Conservation (phyloP, 2,113 vertebrate species). For the Gavialis gangeticus region DNA sequence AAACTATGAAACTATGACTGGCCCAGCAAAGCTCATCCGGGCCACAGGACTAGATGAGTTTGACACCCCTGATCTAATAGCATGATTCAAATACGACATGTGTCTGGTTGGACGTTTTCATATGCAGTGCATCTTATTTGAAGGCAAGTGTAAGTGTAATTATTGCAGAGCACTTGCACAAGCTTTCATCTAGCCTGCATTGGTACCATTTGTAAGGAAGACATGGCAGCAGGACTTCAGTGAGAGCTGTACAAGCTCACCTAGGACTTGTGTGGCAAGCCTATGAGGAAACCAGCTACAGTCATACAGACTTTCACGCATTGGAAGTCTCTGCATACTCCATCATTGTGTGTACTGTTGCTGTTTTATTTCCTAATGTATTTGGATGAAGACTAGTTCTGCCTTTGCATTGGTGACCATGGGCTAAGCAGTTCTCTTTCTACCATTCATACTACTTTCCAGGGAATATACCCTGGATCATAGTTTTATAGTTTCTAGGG, state of each 20-base stretch:
- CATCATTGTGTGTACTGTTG: neutral
- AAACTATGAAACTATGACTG: too few relatives aligned
- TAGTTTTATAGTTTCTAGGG: too few relatives aligned
- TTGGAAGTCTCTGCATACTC: neutral
- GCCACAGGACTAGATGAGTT: too few relatives aligned
- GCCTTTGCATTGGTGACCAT: neutral
- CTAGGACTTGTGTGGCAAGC: neutral
- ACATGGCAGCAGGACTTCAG: neutral
- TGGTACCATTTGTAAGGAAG: neutral
- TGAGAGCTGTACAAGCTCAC: neutral
- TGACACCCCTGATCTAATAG: neutral
- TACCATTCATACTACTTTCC: neutral
- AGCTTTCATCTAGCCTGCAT: neutral
- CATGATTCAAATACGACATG: neutral
- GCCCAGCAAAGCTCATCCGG: too few relatives aligned
- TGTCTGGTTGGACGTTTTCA: neutral
- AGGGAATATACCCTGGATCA: neutral
- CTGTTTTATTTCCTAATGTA: neutral
- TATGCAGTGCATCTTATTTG: neutral
- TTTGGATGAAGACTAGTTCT: neutral
- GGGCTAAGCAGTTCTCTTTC: neutral
- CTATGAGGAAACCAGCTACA: neutral
- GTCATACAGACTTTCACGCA: fast-evolving
- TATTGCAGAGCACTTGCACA: neutral
- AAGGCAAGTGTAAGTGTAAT: neutral